Base-by-base conservation (phyloP, 2,888 invertebrate genomes). In the Parelbella ahira region DNA sequence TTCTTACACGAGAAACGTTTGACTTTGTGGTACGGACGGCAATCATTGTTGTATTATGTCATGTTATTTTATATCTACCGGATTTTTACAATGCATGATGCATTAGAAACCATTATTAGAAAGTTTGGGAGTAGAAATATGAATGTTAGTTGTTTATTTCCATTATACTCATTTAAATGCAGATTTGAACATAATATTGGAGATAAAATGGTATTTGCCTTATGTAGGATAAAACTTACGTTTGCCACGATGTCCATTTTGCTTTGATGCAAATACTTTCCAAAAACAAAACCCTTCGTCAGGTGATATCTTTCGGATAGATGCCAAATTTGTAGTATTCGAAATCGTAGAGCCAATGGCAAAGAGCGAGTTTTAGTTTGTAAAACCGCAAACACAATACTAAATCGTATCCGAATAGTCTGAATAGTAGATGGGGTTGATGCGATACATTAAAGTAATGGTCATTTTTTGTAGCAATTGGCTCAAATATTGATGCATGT, bases 401-500 rank as follows among this genome's bases (percentile, higher is more conserved):
- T 76, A 81, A 50, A 78, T 88, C 88, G 91, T 91, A 90, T 91
- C 91, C 58, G 91, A 91, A 63, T 91, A 91, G 72, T 91, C 91
- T 37, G 91, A 91, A 71, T 91, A 91, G 72, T 91, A 91, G 63
- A 91, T 91, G 44, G 91, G 91, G 74, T 91, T 90, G 54, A 90
- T 84, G 56, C 91, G 89, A 69, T 82, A 90, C 73, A 69, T 73
- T 48, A 87, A 62, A 49, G 69, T 67, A 69, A 87, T 84, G 60
- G 75, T 84, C 88, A 88, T 88, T 75, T 86, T 88, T 75, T 84
- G 82, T 54, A 78, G 52, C 45, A 80, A 52, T 41, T 73, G 68
- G 72, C 60, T 73, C 61, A 64, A 68, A 67, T 59, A 73, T 51
- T 50, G 63, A 87, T 80, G 64, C 88, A 88, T 88, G 82, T 86